These are phyloP conservation scores for Sarcophaga peregrina DNA, from an alignment of 1,140 invertebrate genomes.

Conservation along the genomic window DNA sequence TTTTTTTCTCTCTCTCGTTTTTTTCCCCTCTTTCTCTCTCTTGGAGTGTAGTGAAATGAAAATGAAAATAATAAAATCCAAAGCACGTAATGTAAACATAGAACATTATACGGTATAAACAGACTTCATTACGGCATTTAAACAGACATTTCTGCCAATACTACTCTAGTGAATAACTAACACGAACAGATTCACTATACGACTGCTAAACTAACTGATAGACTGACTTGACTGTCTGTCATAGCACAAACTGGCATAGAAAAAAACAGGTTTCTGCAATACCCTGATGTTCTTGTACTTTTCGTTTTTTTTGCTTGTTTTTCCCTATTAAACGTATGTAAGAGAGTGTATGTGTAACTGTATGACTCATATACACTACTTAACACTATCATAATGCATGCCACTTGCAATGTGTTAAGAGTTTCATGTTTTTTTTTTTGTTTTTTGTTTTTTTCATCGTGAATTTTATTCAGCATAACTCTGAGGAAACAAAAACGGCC, in stretches of 20 bases:
- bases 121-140: slow-evolving; percentile 66
- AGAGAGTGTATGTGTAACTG: not conserved
- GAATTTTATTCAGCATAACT: no score
- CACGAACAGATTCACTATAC: no score
- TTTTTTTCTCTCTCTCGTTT: not conserved
- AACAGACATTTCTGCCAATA: slow-evolving; percentile 58
- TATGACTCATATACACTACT: not conserved
- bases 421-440: no score
- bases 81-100: slow-evolving; percentile 65
- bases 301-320: not conserved
- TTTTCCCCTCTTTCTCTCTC: no score
- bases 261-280: not conserved
- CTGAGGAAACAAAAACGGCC: not conserved
- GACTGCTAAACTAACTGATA: not conserved
- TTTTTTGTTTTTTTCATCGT: no score
- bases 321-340: not conserved
- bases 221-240: not conserved
- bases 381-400: slow-evolving; percentile 24
- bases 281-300: not conserved
- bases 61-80: slow-evolving; percentile 61
- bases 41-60: not conserved
- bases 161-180: not conserved
- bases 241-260: not conserved
- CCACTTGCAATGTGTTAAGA: not conserved
- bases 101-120: slow-evolving; percentile 66